Base-by-base conservation (phyloP, 2,888 invertebrate species). In the Phymatocera aterrima region DNA sequence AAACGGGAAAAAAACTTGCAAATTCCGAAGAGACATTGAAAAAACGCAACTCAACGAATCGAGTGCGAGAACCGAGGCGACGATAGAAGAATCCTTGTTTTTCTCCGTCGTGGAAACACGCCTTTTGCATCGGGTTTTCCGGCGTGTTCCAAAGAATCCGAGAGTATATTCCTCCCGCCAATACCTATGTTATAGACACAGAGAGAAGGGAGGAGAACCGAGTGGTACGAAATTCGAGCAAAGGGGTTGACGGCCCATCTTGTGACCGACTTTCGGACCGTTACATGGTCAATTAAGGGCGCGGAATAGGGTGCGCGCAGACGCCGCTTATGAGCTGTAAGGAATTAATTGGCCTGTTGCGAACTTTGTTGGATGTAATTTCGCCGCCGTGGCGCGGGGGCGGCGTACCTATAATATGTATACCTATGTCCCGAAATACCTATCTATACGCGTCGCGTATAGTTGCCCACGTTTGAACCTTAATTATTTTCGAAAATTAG, bases 341-440 rank as follows among this genome's bases (percentile, higher is more conserved):
- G 83, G 84, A 85, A 87, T 85, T 85, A 84, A 87, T 87, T 86
- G 83, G 84, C 83, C 80, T 70, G 78, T 77, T 79, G 80, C 37
- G 37, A 18, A 37, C n/a, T 64, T 64, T 37, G 61, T 37, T 18
- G 18, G 37, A 37, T 24, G 57, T 15, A 21, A 57, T 64, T 64
- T 64, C 21, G 37, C n/a, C n/a, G n/a, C n/a, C n/a, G n/a, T n/a
- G n/a, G n/a, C n/a, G n/a, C n/a, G n/a, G n/a, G n/a, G n/a, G 18
- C 1, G 31, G 37, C 2, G 8, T 64, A 8, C 18, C 34, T 61
- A 37, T 37, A 0, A 28, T 5, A 3, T 28, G 21, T 2, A 18
- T 54, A 18, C 18, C 18, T 5, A 4, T 48, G 6, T 48, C 18
- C 4, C 54, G 21, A 10, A 21, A 3, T 21, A 24, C 8, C 54